These are phyloP conservation scores for Rhamnusium bicolor DNA, from an alignment of 2,888 invertebrate species.

Conservation along the genomic window DNA sequence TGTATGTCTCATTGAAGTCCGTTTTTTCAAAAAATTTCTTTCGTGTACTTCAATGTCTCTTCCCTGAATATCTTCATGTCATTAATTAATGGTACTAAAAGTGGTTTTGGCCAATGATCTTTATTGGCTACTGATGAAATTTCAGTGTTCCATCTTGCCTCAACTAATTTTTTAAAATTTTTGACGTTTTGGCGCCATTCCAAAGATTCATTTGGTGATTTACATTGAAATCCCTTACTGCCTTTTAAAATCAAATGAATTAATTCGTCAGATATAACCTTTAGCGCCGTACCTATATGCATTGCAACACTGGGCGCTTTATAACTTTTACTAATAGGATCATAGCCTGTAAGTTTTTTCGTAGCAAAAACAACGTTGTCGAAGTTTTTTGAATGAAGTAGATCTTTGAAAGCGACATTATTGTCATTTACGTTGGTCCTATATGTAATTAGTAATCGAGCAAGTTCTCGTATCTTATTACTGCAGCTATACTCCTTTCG, in stretches of 20 bases:
- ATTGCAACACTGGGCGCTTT: constrained; percentile 49
- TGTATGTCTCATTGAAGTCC: neutral
- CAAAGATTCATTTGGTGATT: neutral
- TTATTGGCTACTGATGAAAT: constrained; percentile 13
- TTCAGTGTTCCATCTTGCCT: constrained; percentile 8
- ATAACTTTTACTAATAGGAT: constrained; percentile 42
- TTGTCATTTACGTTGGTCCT: constrained; percentile 22
- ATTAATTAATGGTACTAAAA: constrained; percentile 8
- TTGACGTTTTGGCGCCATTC: constrained; percentile 5
- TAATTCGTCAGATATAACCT: constrained; percentile 2
- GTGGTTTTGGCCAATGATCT: constrained; percentile 13
- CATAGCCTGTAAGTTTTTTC: constrained; percentile 41
- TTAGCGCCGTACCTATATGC: constrained; percentile 49
- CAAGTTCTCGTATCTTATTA: constrained; percentile 38
- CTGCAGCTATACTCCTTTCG: constrained; percentile 27
- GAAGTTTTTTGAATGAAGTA: constrained; percentile 33
- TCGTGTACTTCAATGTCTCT: no score
- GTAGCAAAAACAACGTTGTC: constrained; percentile 32
- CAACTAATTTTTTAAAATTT: constrained; percentile 14
- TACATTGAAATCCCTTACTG: constrained; percentile 33
- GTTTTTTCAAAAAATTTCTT: neutral
- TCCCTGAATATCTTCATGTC: constrained; percentile 11
- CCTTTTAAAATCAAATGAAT: constrained; percentile 15
- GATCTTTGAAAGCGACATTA: constrained; percentile 5
- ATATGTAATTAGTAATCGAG: constrained; percentile 31